Evolutionary conservation across 2,888 invertebrate species (phyloP).

Genomic region (Polydrusus tereticollis): DNA sequence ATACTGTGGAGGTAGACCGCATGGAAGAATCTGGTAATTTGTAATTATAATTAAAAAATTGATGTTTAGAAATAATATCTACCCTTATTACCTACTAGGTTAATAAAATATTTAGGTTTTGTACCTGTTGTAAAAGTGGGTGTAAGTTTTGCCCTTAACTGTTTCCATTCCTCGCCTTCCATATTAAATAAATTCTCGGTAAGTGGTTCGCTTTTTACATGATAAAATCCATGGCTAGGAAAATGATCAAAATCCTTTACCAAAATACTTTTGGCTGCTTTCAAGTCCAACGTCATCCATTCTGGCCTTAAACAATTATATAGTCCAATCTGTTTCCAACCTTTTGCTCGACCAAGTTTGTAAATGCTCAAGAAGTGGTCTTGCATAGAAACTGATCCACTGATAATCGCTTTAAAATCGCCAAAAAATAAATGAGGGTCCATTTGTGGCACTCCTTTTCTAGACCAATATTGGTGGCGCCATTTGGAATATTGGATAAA

Average conservation of each 20-base stretch:
- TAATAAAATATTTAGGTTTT: too few relatives aligned
- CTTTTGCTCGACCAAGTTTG: not conserved
- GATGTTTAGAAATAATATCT: too few relatives aligned
- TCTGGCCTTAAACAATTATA: constrained; percentile 1
- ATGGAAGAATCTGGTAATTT: too few relatives aligned
- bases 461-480: constrained; percentile 19
- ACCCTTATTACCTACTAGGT: too few relatives aligned
- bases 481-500: constrained; percentile 4
- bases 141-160: constrained; percentile 12
- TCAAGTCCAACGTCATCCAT: constrained; percentile 12
- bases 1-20: too few relatives aligned
- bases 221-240: constrained; percentile 5
- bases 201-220: constrained; percentile 4
- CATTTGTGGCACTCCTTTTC: constrained; percentile 32
- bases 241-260: constrained; percentile 22
- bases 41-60: too few relatives aligned
- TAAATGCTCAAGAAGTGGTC: constrained; percentile 3
- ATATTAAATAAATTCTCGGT: constrained; percentile 5
- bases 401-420: not conserved
- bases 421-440: constrained; percentile 19
- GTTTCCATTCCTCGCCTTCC: constrained; percentile 26
- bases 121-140: constrained; percentile 31
- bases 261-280: constrained; percentile 4
- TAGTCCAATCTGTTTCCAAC: constrained; percentile 9
- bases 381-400: not conserved